phyloP scores from a whole-genome alignment of 2,888 invertebrate genomes.

The Trichopria drosophilae region DNA sequence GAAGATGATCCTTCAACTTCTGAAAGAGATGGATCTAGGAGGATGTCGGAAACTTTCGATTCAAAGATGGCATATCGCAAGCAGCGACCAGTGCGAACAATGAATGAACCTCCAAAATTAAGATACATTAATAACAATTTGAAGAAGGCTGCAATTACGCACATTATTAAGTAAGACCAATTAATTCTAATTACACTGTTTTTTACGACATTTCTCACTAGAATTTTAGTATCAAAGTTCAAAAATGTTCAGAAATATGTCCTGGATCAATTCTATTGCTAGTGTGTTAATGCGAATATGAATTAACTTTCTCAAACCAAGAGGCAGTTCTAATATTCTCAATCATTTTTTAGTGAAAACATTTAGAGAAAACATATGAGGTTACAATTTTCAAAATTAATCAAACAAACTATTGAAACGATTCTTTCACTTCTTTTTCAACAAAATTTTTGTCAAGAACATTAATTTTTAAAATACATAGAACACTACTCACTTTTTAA shows the following conservation, averaged over 20 bases:
- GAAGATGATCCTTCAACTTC: too few species aligned
- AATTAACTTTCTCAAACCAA: neutral
- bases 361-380: too few species aligned
- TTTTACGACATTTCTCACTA: constrained; percentile 6
- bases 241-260: neutral
- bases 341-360: too few species aligned
- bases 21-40: constrained; percentile 64
- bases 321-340: too few species aligned
- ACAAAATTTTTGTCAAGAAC: too few species aligned
- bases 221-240: neutral
- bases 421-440: too few species aligned
- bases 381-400: too few species aligned
- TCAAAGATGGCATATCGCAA: constrained; percentile 79
- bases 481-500: too few species aligned
- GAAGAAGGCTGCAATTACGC: constrained; percentile 78
- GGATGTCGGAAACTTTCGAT: constrained; percentile 68
- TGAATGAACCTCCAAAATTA: constrained; percentile 81
- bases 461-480: too few species aligned
- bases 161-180: constrained; percentile 78
- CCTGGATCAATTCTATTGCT: too few species aligned
- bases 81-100: constrained; percentile 78
- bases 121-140: constrained; percentile 78
- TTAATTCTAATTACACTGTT: neutral
- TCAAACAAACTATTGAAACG: too few species aligned
- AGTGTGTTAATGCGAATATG: neutral